Percentiles rank a stretch among this genome's conserved stretches.
These are phyloP conservation scores for Ambastaia sidthimunki DNA, from an alignment of 2,797 vertebrate species.

Conservation along the genomic window DNA sequence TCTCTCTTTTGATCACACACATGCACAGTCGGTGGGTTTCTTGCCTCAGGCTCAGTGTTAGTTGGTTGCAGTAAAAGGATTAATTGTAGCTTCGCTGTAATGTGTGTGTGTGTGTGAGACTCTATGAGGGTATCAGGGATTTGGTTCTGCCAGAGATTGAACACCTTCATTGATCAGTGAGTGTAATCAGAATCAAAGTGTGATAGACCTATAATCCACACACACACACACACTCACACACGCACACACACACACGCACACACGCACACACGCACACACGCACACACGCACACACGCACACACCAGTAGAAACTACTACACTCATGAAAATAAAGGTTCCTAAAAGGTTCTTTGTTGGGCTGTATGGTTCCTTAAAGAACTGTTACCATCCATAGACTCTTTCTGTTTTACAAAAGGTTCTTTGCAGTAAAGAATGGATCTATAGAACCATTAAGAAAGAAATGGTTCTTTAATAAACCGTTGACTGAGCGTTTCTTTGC, in stretches of 20 bases:
- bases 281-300: background rate
- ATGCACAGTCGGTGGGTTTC: slow-evolving; percentile 22
- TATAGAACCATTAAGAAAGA: too few relatives aligned
- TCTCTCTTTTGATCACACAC: slow-evolving; percentile 20
- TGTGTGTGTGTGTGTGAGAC: slow-evolving; percentile 1
- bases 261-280: background rate
- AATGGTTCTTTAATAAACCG: too few relatives aligned
- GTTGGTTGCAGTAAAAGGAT: slow-evolving; percentile 39
- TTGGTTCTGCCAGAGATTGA: slow-evolving; percentile 32
- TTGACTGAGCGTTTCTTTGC: too few relatives aligned
- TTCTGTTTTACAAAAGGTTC: too few relatives aligned
- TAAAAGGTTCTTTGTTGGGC: too few relatives aligned
- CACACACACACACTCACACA: background rate
- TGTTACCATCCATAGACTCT: too few relatives aligned
- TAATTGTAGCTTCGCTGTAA: slow-evolving; percentile 40
- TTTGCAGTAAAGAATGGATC: too few relatives aligned
- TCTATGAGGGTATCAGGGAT: slow-evolving; percentile 41
- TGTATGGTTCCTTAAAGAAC: too few relatives aligned
- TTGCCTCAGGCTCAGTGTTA: slow-evolving; percentile 29
- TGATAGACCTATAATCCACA: slow-evolving; percentile 44
- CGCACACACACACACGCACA: too few relatives aligned
- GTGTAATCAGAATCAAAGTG: slow-evolving; percentile 52
- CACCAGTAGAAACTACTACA: too few relatives aligned
- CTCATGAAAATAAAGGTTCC: too few relatives aligned
- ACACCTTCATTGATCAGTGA: slow-evolving; percentile 53